These are phyloP conservation scores for Hirtodrosophila confusa DNA, from an alignment of 2,888 invertebrate genomes.

Conservation along the genomic window DNA sequence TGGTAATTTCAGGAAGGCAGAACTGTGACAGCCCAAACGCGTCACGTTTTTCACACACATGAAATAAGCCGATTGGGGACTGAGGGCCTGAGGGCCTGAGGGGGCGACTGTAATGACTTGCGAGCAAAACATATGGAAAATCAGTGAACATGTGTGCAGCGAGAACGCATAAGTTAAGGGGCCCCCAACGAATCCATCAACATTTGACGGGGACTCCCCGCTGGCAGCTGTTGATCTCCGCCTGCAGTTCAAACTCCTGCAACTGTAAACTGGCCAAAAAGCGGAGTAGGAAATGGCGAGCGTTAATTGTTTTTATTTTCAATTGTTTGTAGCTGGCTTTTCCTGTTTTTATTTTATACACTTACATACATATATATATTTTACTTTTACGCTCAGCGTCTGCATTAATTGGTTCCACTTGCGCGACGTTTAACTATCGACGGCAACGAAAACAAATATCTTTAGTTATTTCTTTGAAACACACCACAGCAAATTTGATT, in stretches of 20 bases:
- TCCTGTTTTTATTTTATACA: conserved; percentile 39
- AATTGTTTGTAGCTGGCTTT: conserved; percentile 45
- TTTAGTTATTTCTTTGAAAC: conserved; percentile 32
- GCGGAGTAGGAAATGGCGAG: conserved; percentile 48
- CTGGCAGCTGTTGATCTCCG: conserved; percentile 8
- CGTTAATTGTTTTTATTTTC: conserved; percentile 49
- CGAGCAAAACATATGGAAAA: conserved; percentile 63
- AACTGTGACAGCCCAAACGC: conserved; percentile 13
- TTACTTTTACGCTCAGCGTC: conserved; percentile 21
- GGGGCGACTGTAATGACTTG: conserved; percentile 29
- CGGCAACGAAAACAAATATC: conserved; percentile 28
- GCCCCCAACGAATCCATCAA: conserved; percentile 44
- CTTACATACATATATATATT: conserved; percentile 5
- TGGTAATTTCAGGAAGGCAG: conserved; percentile 12
- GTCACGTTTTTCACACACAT: conserved; percentile 13
- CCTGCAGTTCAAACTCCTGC: conserved; percentile 21
- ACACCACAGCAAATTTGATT: conserved; percentile 18
- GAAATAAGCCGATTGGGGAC: conserved; percentile 4
- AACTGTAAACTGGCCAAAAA: conserved; percentile 5
- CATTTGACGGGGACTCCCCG: conserved; percentile 23
- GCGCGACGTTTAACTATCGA: conserved; percentile 65
- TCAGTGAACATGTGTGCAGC: conserved; percentile 56
- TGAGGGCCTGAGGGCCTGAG: too few species aligned
- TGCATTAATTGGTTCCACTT: conserved; percentile 74
- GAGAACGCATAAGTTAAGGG: conserved; percentile 25